These are phyloP conservation scores for Papilio helenus DNA, from an alignment of 1,140 invertebrate species.

Conservation along the genomic window DNA sequence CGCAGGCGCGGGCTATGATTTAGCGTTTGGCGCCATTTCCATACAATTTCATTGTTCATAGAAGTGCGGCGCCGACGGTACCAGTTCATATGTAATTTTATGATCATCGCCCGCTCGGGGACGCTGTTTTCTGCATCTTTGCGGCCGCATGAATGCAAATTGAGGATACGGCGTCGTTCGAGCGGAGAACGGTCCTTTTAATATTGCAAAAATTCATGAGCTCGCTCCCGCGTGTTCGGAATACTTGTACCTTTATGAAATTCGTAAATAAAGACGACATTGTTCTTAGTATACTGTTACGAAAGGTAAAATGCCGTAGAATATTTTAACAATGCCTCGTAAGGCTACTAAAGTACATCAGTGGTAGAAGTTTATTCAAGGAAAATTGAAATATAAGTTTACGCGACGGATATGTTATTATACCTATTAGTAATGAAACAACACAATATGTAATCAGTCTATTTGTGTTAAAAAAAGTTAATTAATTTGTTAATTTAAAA, in stretches of 20 bases:
- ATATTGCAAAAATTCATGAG: constrained; percentile 74
- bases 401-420: too few relatives aligned
- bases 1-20: constrained; percentile 70
- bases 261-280: constrained; percentile 52
- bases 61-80: constrained; percentile 73
- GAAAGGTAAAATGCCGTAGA: constrained; percentile 14
- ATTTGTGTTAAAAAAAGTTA: neutral
- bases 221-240: constrained; percentile 57
- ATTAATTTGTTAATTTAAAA: too few relatives aligned
- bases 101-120: constrained; percentile 63
- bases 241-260: constrained; percentile 55
- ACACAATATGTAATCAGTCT: neutral
- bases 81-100: constrained; percentile 75
- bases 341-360: neutral
- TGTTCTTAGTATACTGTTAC: constrained; percentile 33
- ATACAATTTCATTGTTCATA: constrained; percentile 77
- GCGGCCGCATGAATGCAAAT: constrained; percentile 66
- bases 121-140: constrained; percentile 67
- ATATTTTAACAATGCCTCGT: neutral
- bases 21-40: constrained; percentile 68
- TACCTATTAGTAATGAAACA: neutral
- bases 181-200: constrained; percentile 57
- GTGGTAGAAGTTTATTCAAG: neutral
- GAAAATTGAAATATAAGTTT: neutral
- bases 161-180: constrained; percentile 42